phyloP scores from a whole-genome alignment of 2,888 invertebrate species.

The Pharmacophagus antenor region DNA sequence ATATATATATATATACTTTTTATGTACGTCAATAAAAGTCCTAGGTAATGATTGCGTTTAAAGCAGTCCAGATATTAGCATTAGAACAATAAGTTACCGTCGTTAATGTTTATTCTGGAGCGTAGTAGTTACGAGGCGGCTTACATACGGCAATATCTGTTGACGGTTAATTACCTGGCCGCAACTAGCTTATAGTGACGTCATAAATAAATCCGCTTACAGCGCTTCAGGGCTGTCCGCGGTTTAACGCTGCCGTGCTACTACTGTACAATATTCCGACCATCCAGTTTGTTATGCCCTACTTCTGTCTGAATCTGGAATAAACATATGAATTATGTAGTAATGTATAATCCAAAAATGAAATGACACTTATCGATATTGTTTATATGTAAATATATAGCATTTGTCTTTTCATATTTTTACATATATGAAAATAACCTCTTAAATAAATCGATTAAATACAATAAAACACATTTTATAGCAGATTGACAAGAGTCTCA shows the following conservation, averaged over 20 bases:
- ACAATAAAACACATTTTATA: too few relatives aligned
- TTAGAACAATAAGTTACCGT: constrained; percentile 15
- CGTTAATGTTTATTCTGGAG: constrained; percentile 16
- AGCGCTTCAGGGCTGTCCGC: constrained; percentile 7
- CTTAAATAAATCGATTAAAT: too few relatives aligned
- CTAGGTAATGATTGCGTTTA: not conserved
- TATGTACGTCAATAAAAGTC: not conserved
- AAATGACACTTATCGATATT: too few relatives aligned
- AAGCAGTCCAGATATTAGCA: not conserved
- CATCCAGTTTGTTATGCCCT: not conserved
- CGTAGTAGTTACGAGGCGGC: constrained; percentile 2
- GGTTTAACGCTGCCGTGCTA: not conserved
- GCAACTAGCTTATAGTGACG: constrained; percentile 37
- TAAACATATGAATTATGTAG: not conserved
- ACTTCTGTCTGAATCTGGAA: not conserved
- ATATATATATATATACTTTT: too few relatives aligned
- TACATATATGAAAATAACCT: too few relatives aligned
- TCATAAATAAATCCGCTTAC: constrained; percentile 38
- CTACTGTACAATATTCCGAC: constrained; percentile 7
- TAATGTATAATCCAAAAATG: not conserved
- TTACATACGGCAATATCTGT: constrained; percentile 28
- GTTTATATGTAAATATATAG: too few relatives aligned
- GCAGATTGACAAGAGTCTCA: too few relatives aligned
- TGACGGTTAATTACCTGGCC: constrained; percentile 35
- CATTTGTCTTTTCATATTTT: too few relatives aligned